Evolutionary conservation across 1,140 invertebrate species (phyloP).

Genomic region (Formica selysi): DNA sequence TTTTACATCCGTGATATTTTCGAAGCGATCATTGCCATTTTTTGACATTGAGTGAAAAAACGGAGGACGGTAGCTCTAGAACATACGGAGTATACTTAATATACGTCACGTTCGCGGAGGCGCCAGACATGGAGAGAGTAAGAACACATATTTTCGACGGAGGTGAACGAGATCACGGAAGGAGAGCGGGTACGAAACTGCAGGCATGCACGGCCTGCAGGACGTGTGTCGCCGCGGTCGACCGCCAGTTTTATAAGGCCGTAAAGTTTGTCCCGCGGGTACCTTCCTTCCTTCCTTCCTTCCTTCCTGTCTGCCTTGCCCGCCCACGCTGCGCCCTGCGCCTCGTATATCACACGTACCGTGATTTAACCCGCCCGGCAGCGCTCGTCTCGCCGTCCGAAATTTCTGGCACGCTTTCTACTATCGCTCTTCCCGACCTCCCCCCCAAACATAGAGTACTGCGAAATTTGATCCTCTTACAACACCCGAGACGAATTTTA

Average conservation of each 20-base stretch:
- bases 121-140: background rate
- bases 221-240: conserved; percentile 31
- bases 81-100: background rate
- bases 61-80: background rate
- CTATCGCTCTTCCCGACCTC: background rate
- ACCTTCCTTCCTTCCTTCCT: background rate
- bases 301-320: background rate
- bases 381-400: conserved; percentile 29
- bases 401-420: conserved; percentile 45
- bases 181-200: conserved; percentile 19
- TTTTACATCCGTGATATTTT: background rate
- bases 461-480: background rate
- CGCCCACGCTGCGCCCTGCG: conserved; percentile 20
- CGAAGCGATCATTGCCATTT: background rate
- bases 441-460: background rate
- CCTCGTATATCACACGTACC: conserved; percentile 38
- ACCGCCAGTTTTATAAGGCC: conserved; percentile 58
- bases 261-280: conserved; percentile 51
- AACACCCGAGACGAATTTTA: background rate
- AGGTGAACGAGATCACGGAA: conserved; percentile 42
- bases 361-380: conserved; percentile 26
- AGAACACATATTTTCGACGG: conserved; percentile 43
- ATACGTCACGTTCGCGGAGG: background rate
- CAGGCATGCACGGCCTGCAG: background rate
- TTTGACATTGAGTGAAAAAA: background rate